phyloP scores from a whole-genome alignment of 1,140 invertebrate genomes.

The Idris sp. region DNA sequence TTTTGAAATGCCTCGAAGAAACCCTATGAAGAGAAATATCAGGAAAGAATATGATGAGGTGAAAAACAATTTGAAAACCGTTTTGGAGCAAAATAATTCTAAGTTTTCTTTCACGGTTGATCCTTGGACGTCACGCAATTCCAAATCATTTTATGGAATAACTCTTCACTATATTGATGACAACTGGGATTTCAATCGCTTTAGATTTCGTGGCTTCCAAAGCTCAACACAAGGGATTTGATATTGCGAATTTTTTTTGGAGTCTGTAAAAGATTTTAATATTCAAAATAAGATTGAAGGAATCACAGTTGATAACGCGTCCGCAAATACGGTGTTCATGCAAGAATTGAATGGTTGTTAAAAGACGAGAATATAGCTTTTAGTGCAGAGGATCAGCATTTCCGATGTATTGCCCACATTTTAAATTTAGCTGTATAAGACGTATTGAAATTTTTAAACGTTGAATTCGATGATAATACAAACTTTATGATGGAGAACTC shows the following conservation, averaged over 20 bases:
- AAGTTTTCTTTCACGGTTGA: slow-evolving; percentile 15
- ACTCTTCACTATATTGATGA: slow-evolving; percentile 10
- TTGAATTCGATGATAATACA: slow-evolving; percentile 11
- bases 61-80: slow-evolving; percentile 1
- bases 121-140: slow-evolving; percentile 5
- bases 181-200: not conserved
- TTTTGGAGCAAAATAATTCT: slow-evolving; percentile 1
- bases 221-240: slow-evolving; percentile 1
- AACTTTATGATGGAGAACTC: not conserved
- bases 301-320: not conserved
- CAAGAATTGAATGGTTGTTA: not conserved
- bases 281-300: slow-evolving; percentile 1
- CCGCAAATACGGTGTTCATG: slow-evolving; percentile 1
- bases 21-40: not conserved
- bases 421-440: slow-evolving; percentile 36
- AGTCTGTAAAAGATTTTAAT: not conserved
- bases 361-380: slow-evolving; percentile 1
- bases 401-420: slow-evolving; percentile 33
- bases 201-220: slow-evolving; percentile 4
- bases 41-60: not conserved
- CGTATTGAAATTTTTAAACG: slow-evolving; percentile 19
- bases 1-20: slow-evolving; percentile 2
- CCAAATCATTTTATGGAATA: slow-evolving; percentile 10
- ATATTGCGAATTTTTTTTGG: slow-evolving; percentile 15
- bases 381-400: slow-evolving; percentile 30